Evolutionary conservation across 1,140 invertebrate species (phyloP), one percentile per base, ranked within the genome.

Genomic region (Trichomalopsis sarcophagae): DNA sequence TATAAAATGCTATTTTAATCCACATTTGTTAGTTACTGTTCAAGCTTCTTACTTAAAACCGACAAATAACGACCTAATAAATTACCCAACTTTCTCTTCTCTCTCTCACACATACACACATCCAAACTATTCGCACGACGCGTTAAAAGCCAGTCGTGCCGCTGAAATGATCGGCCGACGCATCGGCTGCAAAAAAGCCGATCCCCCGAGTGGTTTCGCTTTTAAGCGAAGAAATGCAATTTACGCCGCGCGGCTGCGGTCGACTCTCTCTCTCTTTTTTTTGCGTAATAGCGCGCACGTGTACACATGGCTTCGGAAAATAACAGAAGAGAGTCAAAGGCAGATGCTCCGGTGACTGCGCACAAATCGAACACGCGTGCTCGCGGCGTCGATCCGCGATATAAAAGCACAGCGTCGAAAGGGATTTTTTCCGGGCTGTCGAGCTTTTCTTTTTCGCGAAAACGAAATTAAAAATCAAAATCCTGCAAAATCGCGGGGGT

Each of bases 191-290:
- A 62, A 62, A 62, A 62, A 62, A 62, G 21, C 55, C 55, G 17
- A 62, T 62, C 0, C 55, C 14, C 55, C 14, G 21, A 9, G 5
- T 62, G 17, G 55, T 62, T 62, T 62, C 55, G 55, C 55, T 62
- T 62, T 62, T 62, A 62, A 62, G 55, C 55, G 55, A 62, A 62
- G 55, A 62, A 62, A 62, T 62, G 21, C 55, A 62, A 62, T 62
- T 62, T 62, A 9, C 9, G 40, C 40, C 40, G 0, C 40, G 7
- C 7, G 0, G 9, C 40, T 44, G 17, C 17, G 55, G 17, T 6
- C 6, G 17, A n/a, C 17, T 62, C 21, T 21, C 13, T 21, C 17
- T 55, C 50, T 17, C 27, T 27, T 1, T 17, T 55, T 62, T 62
- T 62, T 62, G 17, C 55, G 0, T 21, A 62, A n/a, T 62, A 21